phyloP scores from a whole-genome alignment of 2,888 invertebrate species.

The Cephus pulcher region DNA sequence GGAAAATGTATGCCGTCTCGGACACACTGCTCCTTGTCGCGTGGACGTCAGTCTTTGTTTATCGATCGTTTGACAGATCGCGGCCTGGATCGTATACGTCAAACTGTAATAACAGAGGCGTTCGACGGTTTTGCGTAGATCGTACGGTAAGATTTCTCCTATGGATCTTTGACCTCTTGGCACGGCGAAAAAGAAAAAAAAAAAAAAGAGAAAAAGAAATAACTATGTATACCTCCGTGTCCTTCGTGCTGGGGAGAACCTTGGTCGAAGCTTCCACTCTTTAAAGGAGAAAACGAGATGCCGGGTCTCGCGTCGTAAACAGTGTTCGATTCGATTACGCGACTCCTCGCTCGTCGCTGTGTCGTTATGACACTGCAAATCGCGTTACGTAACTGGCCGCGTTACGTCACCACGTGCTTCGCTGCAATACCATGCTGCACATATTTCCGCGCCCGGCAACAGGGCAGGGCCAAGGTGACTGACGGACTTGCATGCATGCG shows the following conservation, averaged over 20 bases:
- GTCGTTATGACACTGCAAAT: conserved; percentile 42
- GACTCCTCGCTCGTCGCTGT: conserved; percentile 28
- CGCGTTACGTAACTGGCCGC: conserved; percentile 57
- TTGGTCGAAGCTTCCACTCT: not conserved
- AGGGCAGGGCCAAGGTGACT: conserved; percentile 10
- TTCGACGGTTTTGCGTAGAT: not conserved
- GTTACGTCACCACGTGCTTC: conserved; percentile 58
- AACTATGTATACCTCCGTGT: not conserved
- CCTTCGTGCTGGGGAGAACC: not conserved
- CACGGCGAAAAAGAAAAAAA: not conserved
- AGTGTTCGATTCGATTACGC: conserved; percentile 3
- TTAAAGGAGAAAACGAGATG: not conserved
- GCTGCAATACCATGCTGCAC: conserved; percentile 36
- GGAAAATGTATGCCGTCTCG: no score
- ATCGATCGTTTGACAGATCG: not conserved
- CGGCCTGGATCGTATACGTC: not conserved
- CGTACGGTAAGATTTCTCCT: not conserved
- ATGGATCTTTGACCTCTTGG: not conserved
- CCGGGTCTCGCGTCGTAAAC: not conserved
- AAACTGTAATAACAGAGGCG: not conserved
- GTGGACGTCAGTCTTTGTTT: not conserved
- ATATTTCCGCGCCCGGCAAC: conserved; percentile 52
- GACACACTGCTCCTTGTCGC: not conserved
- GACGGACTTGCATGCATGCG: not conserved
- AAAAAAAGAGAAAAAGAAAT: not conserved